These are phyloP conservation scores for Lepus oiostolus DNA, from an alignment of 2,797 vertebrate genomes.

Conservation along the genomic window DNA sequence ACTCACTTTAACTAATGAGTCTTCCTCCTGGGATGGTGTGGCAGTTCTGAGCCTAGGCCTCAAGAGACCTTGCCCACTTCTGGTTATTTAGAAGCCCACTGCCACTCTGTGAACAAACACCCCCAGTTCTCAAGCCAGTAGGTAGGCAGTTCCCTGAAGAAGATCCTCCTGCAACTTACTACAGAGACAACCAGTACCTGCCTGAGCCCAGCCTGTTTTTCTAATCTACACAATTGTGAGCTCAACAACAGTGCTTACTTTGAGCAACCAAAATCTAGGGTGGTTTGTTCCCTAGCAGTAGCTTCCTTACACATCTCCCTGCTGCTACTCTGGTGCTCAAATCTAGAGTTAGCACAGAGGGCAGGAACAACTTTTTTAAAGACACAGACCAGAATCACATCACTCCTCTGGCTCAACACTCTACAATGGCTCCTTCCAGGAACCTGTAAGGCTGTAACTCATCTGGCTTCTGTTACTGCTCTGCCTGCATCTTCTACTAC, in stretches of 20 bases:
- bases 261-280: neutral
- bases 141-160: neutral
- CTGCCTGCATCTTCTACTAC: neutral
- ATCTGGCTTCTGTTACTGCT: neutral
- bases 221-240: neutral
- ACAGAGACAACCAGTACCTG: neutral
- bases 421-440: neutral
- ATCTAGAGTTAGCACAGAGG: neutral
- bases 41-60: neutral
- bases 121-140: neutral
- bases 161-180: neutral
- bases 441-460: neutral
- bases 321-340: neutral
- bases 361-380: neutral
- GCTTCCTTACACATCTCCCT: neutral
- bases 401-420: neutral
- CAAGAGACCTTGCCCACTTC: neutral
- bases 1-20: neutral
- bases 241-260: neutral
- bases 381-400: neutral
- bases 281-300: neutral
- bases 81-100: neutral
- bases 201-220: neutral
- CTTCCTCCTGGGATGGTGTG: neutral
- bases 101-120: neutral